Percentiles rank a stretch among this genome's conserved stretches.
Evolutionary conservation across 1,140 invertebrate genomes (phyloP).

Genomic region (Drosophila novamexicana): DNA sequence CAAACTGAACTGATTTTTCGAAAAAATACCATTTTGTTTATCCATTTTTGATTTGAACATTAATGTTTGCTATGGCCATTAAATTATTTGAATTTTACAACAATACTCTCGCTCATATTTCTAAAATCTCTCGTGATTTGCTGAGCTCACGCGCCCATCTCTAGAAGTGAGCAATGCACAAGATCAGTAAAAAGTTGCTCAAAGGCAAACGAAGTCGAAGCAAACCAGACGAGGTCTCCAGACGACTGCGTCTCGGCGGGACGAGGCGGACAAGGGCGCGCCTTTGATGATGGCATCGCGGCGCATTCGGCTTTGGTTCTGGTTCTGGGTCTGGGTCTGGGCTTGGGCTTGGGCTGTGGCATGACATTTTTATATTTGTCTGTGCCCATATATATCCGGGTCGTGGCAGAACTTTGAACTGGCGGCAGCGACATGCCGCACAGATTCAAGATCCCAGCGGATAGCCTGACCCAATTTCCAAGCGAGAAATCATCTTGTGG

Average conservation of each 20-base stretch:
- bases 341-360: neutral
- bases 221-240: constrained; percentile 8
- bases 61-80: too few relatives aligned
- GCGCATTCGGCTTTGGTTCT: constrained; percentile 10
- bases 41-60: too few relatives aligned
- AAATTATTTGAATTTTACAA: too few relatives aligned
- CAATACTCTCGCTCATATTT: too few relatives aligned
- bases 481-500: constrained; percentile 9
- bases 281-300: constrained; percentile 60
- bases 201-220: constrained; percentile 4
- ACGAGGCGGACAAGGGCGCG: constrained; percentile 41
- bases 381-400: constrained; percentile 28
- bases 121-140: neutral
- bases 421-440: constrained; percentile 10
- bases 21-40: too few relatives aligned
- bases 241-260: neutral
- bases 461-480: constrained; percentile 39
- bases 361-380: constrained; percentile 43
- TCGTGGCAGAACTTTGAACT: constrained; percentile 47
- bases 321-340: neutral
- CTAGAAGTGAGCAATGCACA: constrained; percentile 1
- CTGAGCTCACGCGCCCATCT: constrained; percentile 22
- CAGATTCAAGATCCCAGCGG: constrained; percentile 27
- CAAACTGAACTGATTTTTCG: too few relatives aligned
- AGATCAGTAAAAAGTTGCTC: constrained; percentile 33